Evolutionary conservation across 2,888 invertebrate species (phyloP), one percentile per base, ranked within the genome.

Genomic region (Stenodema calcarata): DNA sequence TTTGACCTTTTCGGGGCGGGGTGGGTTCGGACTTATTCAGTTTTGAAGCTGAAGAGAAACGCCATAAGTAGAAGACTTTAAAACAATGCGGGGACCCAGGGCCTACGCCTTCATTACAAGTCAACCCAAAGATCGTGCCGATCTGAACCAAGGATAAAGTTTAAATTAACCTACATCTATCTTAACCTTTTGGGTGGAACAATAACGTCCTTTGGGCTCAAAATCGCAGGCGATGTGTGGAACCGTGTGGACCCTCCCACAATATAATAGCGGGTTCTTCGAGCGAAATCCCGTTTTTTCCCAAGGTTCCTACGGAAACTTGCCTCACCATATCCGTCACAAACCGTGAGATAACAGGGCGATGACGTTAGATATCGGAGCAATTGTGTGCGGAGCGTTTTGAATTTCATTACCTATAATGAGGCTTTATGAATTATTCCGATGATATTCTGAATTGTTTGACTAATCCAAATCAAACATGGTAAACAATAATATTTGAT

Each of bases 101-200:
- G 80, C 80, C 80, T 80, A 80, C 80, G 78, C 78, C 78, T 78
- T 78, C 44, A 78, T 42, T 78, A 42, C 50, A 80, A 50, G 44
- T 80, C 80, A 30, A 44, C 41, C 76, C 14, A 80, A 80, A 80
- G 28, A 80, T 80, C 80, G 80, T 80, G 80, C 80, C 54, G 80
- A 80, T 80, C 80, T 14, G 16, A 47, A 11, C 16, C 50, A 30
- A 30, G 80, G 80, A 80, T 80, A 80, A 80, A 80, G 80, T 80
- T 80, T 80, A 28, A 50, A 80, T 80, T 80, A 80, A 80, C 80
- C 80, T 50, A 80, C 30, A 80, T 80, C 80, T 50, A 7, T 80
- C 54, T 27, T 80, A 80, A 80, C 80, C 80, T 80, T 80, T 80
- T 14, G 12, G 30, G 30, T n/a, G 50, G 50, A 80, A 80, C 80